These are phyloP conservation scores for Ricordea florida DNA, from an alignment of 92 coral and sea anemone genomes.

Conservation along the genomic window DNA sequence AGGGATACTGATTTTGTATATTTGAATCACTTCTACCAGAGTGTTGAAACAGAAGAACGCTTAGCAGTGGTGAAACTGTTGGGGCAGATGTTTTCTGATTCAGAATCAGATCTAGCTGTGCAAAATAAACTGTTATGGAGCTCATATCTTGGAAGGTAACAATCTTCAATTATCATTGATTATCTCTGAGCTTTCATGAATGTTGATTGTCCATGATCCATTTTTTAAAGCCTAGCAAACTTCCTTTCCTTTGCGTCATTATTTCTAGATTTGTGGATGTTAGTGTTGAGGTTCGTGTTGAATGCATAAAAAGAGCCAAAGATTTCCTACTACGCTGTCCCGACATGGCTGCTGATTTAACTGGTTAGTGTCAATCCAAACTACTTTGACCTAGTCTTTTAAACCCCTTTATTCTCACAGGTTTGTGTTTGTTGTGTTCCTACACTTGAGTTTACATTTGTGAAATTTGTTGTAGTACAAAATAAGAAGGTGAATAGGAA, in stretches of 20 bases:
- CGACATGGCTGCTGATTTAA: constrained; percentile 65
- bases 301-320: constrained; percentile 80
- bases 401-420: too few relatives aligned
- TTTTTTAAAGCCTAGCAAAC: too few relatives aligned
- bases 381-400: too few relatives aligned
- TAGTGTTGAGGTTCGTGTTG: constrained; percentile 79
- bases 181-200: neutral
- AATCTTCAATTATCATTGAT: neutral
- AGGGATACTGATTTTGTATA: too few relatives aligned
- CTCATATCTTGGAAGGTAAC: constrained; percentile 89
- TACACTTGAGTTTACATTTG: too few relatives aligned
- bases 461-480: too few relatives aligned
- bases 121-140: constrained; percentile 89
- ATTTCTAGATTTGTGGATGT: constrained; percentile 83
- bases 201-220: too few relatives aligned
- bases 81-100: constrained; percentile 91
- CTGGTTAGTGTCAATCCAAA: too few relatives aligned
- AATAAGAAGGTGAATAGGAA: too few relatives aligned
- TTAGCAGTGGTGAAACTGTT: constrained; percentile 71
- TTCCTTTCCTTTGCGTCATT: neutral
- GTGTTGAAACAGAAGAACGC: constrained; percentile 81
- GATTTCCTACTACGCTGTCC: constrained; percentile 69
- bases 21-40: constrained; percentile 63
- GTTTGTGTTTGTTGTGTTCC: too few relatives aligned
- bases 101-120: constrained; percentile 82